Evolutionary conservation across 2,888 invertebrate genomes (phyloP).

Genomic region (Cheilosia impressa): DNA sequence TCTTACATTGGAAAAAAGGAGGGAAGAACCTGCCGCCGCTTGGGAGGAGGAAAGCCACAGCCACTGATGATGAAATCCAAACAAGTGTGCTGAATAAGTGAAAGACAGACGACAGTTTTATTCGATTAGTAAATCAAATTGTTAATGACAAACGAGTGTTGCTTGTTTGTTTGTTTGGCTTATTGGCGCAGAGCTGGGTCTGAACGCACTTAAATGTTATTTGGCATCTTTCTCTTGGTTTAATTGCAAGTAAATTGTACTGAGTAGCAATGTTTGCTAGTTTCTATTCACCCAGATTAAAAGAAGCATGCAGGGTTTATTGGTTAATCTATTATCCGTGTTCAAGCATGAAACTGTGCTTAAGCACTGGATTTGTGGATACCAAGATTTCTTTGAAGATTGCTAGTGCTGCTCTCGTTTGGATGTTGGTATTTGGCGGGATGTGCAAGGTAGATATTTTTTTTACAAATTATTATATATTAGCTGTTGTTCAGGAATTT

Average conservation of each 20-base stretch:
- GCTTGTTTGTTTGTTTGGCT: conserved; percentile 39
- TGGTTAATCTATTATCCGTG: conserved; percentile 4
- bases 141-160: conserved; percentile 78
- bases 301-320: conserved; percentile 3
- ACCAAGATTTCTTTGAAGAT: background rate
- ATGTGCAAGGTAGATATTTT: too few relatives aligned
- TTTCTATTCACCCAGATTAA: conserved; percentile 7
- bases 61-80: conserved; percentile 62
- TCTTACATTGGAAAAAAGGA: background rate
- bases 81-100: conserved; percentile 58
- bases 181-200: background rate
- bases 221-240: conserved; percentile 64
- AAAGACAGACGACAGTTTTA: conserved; percentile 78
- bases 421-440: too few relatives aligned
- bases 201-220: conserved; percentile 40
- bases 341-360: background rate
- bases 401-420: background rate
- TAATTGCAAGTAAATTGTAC: conserved; percentile 50
- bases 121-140: conserved; percentile 81
- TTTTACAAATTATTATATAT: too few relatives aligned
- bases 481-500: too few relatives aligned
- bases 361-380: background rate
- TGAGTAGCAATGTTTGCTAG: conserved; percentile 24
- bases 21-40: conserved; percentile 23
- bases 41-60: background rate